A percentile compares a stretch with the other conserved stretches of the same genome.
phyloP scores from a whole-genome alignment of 2,888 invertebrate species.

The Stenurella melanura region DNA sequence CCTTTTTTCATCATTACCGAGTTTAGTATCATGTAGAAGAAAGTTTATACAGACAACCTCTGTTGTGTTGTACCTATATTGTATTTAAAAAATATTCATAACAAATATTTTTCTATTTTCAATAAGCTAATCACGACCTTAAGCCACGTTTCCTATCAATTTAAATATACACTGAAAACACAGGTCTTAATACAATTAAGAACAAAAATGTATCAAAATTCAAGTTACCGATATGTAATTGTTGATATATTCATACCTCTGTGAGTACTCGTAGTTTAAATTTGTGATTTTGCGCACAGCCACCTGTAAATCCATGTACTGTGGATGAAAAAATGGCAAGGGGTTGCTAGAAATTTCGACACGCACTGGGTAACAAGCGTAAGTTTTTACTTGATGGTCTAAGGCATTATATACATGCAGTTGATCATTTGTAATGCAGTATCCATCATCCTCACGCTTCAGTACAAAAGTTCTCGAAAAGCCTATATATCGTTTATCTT shows the following conservation, averaged over 20 bases:
- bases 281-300: slow-evolving; percentile 45
- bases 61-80: too few relatives aligned
- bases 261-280: slow-evolving; percentile 41
- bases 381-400: slow-evolving; percentile 37
- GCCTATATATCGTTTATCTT: slow-evolving; percentile 30
- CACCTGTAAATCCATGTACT: slow-evolving; percentile 42
- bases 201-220: too few relatives aligned
- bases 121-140: too few relatives aligned
- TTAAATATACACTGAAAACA: too few relatives aligned
- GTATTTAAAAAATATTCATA: too few relatives aligned
- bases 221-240: too few relatives aligned
- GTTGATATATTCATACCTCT: slow-evolving; percentile 43
- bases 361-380: slow-evolving; percentile 41
- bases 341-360: slow-evolving; percentile 35
- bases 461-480: slow-evolving; percentile 52
- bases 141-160: too few relatives aligned
- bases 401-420: slow-evolving; percentile 48
- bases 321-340: slow-evolving; percentile 43
- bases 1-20: too few relatives aligned
- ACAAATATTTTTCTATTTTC: too few relatives aligned
- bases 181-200: too few relatives aligned
- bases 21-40: too few relatives aligned
- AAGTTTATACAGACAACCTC: too few relatives aligned
- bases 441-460: slow-evolving; percentile 30
- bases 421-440: slow-evolving; percentile 51